A percentile compares a stretch with the other conserved stretches of the same genome.
phyloP scores from a whole-genome alignment of 2,888 invertebrate genomes.

The Glyphotaelius pellucidus region DNA sequence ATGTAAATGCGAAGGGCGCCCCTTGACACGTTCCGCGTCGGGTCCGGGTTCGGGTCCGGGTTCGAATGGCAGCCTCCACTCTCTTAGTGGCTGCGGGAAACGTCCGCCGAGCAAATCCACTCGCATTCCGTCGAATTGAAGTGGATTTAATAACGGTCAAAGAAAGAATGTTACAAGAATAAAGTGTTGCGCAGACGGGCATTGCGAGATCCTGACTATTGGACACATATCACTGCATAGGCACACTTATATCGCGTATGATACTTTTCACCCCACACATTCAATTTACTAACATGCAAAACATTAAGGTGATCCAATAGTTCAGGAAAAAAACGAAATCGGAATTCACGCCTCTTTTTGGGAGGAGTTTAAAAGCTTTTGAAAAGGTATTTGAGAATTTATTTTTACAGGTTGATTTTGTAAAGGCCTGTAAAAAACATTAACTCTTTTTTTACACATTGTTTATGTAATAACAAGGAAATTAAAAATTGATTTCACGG shows the following conservation, averaged over 20 bases:
- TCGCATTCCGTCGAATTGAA: slow-evolving; percentile 69
- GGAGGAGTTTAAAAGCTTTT: too few species aligned
- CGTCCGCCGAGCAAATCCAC: slow-evolving; percentile 58
- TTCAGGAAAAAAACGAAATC: too few species aligned
- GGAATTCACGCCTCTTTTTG: too few species aligned
- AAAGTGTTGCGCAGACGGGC: slow-evolving; percentile 50
- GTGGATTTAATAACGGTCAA: slow-evolving; percentile 76
- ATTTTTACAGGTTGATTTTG: too few species aligned
- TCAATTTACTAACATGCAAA: neutral
- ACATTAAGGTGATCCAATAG: too few species aligned
- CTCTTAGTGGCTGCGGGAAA: slow-evolving; percentile 51
- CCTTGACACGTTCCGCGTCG: slow-evolving; percentile 57
- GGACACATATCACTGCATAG: slow-evolving; percentile 32
- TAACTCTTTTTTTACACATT: too few species aligned
- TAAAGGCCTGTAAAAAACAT: too few species aligned
- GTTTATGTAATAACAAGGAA: too few species aligned
- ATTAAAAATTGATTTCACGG: too few species aligned
- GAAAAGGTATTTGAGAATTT: too few species aligned
- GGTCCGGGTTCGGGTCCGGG: slow-evolving; percentile 29
- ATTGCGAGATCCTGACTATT: slow-evolving; percentile 13
- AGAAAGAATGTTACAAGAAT: slow-evolving; percentile 70
- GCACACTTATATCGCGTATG: neutral
- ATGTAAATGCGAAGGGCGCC: slow-evolving; percentile 62
- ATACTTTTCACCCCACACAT: neutral
- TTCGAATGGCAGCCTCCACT: slow-evolving; percentile 50